A percentile compares a stretch with the other conserved stretches of the same genome.
phyloP scores from a whole-genome alignment of 2,113 vertebrate species.

The Thamnophis sirtalis region DNA sequence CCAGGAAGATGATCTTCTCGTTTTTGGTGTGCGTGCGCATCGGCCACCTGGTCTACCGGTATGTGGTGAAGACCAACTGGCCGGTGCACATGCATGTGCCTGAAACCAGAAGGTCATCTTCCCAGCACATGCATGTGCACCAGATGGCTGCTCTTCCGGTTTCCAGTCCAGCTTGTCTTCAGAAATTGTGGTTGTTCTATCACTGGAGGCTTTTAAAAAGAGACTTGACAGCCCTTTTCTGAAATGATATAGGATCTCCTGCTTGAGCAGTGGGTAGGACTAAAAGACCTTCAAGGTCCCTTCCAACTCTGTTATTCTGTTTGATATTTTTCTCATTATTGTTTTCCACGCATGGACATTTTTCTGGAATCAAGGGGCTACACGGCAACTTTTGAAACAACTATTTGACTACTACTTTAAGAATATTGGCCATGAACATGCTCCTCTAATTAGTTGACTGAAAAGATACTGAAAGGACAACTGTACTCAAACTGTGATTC shows the following conservation, averaged over 20 bases:
- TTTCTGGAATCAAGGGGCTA: neutral
- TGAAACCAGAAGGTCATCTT: no score
- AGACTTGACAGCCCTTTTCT: neutral
- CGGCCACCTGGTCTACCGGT: no score
- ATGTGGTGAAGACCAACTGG: no score
- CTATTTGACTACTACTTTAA: neutral
- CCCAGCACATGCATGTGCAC: no score
- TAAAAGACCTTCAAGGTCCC: neutral
- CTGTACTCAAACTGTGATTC: neutral
- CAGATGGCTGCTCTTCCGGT: no score
- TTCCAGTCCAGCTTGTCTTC: no score
- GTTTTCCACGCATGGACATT: neutral
- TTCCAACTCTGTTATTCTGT: neutral
- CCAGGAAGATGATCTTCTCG: no score
- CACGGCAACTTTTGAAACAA: neutral
- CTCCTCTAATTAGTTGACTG: neutral
- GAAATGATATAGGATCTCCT: neutral
- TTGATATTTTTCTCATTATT: neutral
- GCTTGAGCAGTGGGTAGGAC: no score
- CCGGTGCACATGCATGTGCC: no score
- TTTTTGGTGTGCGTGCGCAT: no score
- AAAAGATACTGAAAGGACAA: neutral
- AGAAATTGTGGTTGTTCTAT: no score
- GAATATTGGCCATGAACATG: neutral
- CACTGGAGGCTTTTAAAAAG: no score